Evolutionary conservation across 1,140 invertebrate species (phyloP), one percentile per base, ranked within the genome.

Genomic region (Bombus pyrosoma): DNA sequence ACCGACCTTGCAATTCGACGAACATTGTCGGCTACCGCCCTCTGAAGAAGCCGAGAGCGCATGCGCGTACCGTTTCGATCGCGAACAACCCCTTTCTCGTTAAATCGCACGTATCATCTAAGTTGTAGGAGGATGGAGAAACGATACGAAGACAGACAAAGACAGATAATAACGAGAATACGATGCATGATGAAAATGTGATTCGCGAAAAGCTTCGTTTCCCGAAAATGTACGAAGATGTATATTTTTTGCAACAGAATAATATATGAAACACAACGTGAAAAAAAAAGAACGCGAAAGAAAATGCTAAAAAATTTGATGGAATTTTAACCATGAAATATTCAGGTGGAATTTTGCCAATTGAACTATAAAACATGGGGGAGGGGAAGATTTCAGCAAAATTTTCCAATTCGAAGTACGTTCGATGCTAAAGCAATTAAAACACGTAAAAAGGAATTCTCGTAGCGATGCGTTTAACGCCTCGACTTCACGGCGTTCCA

Each of bases 51-150:
- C 82, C 22, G 2, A 94, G 73, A 82, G 91, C 94, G 94, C 94
- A 94, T 94, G 94, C 93, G 93, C 93, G 87, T 86, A 83, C 76
- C 68, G 77, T 90, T 93, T 93, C 93, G 93, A 93, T 94, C 93
- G 91, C 68, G 81, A 91, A 83, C 87, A 84, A 87, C 71, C 83
- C 86, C 69, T 71, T 59, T 75, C 57, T 76, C 64, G 68, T 83
- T 72, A 25, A 73, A 89, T 83, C 86, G 73, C 41, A 69, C 10
- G 57, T 83, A 74, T 62, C 57, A 32, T 71, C 41, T 64, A n/a
- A 89, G 34, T 53, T 83, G 47, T 41, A 64, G 53, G 62, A 80
- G 47, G 68, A 53, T 53, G 75, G 25, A 18, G 13, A 37, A 62
- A 77, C 77, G 34, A 13, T n/a, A 64, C 18, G 18, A 41, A 3